Evolutionary conservation across 2,888 invertebrate genomes (phyloP), one percentile per base, ranked within the genome.

Genomic region (Spialia ferax): DNA sequence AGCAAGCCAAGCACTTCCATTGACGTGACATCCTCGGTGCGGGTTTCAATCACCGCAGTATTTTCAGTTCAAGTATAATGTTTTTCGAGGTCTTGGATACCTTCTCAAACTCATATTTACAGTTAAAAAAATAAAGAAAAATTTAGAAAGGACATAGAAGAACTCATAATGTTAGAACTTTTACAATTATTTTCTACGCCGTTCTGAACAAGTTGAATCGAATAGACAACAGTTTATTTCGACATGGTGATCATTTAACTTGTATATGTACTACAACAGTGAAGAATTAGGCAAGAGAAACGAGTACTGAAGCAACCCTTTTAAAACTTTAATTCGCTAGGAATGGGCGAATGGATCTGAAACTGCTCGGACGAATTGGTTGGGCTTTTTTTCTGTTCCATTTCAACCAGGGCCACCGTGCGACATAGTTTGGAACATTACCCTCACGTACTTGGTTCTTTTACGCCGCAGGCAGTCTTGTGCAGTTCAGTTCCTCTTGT

Each of bases 1-100:
- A 71, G 72, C 74, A 72, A 75, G 70, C 22, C 50, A 11, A 22
- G 50, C 50, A 22, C 50, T 50, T 22, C 13, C 13, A 22, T 50
- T 50, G 22, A 50, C 23, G 50, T 50, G 50, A 50, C 22, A 23
- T 22, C 48, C 55, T 65, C 59, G 18, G 20, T 50, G 57, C 50
- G 50, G 35, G 59, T 65, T 59, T 38, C 57, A 26, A 59, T 65
- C 50, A 35, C 35, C 20, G 32, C 64, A 57, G 50, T 64, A 50
- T 59, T 52, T 18, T 57, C 59, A 18, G 50, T 7, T 15, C n/a
- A 22, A 48, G 54, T 26, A 23, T 8, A 32, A 8, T 42, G 42
- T 42, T 2, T 15, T 42, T 15, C n/a, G 3, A 42, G n/a, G n/a
- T n/a, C n/a, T n/a, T n/a, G n/a, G n/a, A n/a, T n/a, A n/a, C n/a